Conservation (phyloP, 2,888 invertebrate genomes). For the Helleia helle region DNA sequence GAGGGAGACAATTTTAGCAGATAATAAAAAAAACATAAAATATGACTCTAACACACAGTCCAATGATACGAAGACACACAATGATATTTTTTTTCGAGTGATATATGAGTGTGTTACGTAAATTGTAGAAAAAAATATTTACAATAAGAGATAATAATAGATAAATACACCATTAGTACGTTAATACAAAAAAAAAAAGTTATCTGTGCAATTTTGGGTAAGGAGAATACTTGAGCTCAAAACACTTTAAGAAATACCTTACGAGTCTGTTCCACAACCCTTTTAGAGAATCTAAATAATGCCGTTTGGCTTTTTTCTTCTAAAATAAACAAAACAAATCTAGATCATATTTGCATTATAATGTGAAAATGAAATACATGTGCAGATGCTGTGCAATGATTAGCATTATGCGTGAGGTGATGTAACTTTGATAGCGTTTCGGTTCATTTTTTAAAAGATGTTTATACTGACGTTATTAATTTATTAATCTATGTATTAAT, state of each 20-base stretch:
- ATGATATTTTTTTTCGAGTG: conserved; percentile 40
- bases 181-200: conserved; percentile 28
- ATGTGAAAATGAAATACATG: neutral
- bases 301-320: conserved; percentile 1
- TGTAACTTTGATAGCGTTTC: neutral
- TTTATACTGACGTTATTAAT: too few relatives aligned
- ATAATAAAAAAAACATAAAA: conserved; percentile 35
- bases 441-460: neutral
- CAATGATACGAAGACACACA: conserved; percentile 43
- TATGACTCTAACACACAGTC: conserved; percentile 37
- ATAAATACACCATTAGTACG: conserved; percentile 14
- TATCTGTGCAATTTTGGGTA: conserved; percentile 19
- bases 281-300: conserved; percentile 27
- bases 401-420: conserved; percentile 3
- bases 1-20: conserved; percentile 67
- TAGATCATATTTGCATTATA: neutral
- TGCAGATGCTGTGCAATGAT: conserved; percentile 7
- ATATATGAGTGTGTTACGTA: conserved; percentile 44
- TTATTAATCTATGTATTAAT: too few relatives aligned
- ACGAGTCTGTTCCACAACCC: conserved; percentile 69
- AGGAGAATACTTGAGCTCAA: conserved; percentile 32
- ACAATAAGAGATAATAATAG: conserved; percentile 32
- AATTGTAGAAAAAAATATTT: conserved; percentile 37
- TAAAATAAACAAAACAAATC: conserved; percentile 1
- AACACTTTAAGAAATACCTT: conserved; percentile 32